Base-by-base conservation (phyloP, 1,140 invertebrate species). In the Mylabris phalerata region DNA sequence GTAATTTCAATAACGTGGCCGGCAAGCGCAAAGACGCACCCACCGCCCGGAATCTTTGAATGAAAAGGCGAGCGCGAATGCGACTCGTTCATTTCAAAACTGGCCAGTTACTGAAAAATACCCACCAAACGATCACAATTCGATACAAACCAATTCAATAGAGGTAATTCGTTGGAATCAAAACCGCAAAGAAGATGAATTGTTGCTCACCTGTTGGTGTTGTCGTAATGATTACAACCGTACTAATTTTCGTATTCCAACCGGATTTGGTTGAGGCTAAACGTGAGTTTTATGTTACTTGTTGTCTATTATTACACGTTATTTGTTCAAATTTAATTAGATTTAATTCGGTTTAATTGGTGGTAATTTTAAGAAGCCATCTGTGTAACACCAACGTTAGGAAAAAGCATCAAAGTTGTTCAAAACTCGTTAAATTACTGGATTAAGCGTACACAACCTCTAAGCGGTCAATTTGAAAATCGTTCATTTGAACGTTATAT, bases 31-130 rank as follows among this genome's bases (percentile, higher is more conserved):
- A 32, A 32, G 32, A 32, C 32, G 32, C 11, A 26, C 47, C 47
- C 47, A 2, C 24, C 7, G 3, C 24, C 19, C 26, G 47, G 25
- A 32, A 44, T 55, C 46, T 57, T 57, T 57, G 55, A 62, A 62
- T 62, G 60, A 62, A 62, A 62, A 62, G 60, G 50, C 55, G 32
- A 39, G 39, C 55, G 46, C 50, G 19, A 62, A 62, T 55, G 43
- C 47, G 32, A 39, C 48, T 55, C 55, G 39, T 50, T 40, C 60
- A 62, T 62, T 62, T 62, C 44, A 54, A 62, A 55, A 42, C 40
- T 39, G 6, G 47, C 39, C 45, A 24, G 32, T 32, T 32, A 32
- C 32, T 32, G 32, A 32, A 32, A 32, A 19, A 19, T 19, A 27
- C 50, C 32, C 48, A 39, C 40, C 40, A 39, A 26, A 11, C 48